Evolutionary conservation across 1,140 invertebrate genomes (phyloP).

Genomic region (Nasonia giraulti): DNA sequence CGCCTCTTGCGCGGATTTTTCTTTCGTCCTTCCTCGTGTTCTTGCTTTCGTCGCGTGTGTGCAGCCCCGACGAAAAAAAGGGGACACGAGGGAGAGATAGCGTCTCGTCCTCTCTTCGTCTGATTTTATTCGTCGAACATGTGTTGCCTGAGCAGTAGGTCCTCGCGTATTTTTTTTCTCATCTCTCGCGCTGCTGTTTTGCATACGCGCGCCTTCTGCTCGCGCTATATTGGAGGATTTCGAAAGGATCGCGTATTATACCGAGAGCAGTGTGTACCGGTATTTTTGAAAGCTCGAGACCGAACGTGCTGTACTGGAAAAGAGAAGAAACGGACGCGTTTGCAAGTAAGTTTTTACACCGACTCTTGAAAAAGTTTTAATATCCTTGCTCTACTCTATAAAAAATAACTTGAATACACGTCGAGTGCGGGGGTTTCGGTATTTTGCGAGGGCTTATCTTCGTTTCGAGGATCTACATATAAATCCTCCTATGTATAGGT

Average conservation of each 20-base stretch:
- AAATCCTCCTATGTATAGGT: background rate
- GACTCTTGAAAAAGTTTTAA: background rate
- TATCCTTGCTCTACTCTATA: background rate
- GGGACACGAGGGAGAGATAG: background rate
- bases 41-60: background rate
- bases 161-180: slow-evolving; percentile 11
- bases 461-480: background rate
- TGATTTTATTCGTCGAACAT: slow-evolving; percentile 28
- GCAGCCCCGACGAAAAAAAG: background rate
- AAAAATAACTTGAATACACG: too few relatives aligned
- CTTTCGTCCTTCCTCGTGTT: background rate
- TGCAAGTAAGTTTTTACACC: background rate
- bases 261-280: background rate
- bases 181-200: background rate
- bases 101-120: too few relatives aligned
- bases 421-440: background rate
- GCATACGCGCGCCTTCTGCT: slow-evolving; percentile 5
- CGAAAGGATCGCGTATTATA: background rate
- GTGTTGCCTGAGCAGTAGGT: background rate
- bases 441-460: background rate
- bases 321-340: background rate
- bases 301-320: background rate
- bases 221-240: background rate
- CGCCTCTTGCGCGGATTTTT: background rate
- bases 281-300: background rate